phyloP scores from a whole-genome alignment of 2,888 invertebrate species.

The Clostera curtula region DNA sequence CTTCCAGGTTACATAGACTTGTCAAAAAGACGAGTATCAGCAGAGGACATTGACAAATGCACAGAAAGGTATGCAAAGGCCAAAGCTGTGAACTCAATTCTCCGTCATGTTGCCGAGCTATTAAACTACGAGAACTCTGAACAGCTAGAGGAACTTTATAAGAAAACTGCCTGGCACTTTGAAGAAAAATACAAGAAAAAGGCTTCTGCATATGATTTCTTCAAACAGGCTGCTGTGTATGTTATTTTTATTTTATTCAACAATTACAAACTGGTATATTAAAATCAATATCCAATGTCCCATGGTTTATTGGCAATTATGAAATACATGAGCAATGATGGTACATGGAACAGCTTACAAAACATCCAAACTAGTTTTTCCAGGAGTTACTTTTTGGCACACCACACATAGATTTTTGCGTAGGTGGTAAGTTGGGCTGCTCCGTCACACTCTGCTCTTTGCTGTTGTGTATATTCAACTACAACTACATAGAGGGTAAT shows the following conservation, averaged over 20 bases:
- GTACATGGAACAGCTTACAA: no score
- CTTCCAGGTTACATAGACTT: constrained; percentile 96
- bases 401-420: no score
- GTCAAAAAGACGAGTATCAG: constrained; percentile 98
- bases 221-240: constrained; percentile 97
- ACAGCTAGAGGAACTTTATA: constrained; percentile 95
- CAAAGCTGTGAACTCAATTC: constrained; percentile 97
- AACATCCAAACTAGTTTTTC: no score
- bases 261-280: background rate
- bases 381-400: no score
- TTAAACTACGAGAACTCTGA: constrained; percentile 92
- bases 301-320: no score
- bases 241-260: constrained; percentile 35
- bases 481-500: no score
- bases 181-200: constrained; percentile 97
- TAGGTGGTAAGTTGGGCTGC: no score
- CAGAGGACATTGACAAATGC: constrained; percentile 98
- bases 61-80: constrained; percentile 99
- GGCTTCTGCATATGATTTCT: constrained; percentile 97
- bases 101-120: constrained; percentile 97
- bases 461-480: no score
- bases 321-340: no score
- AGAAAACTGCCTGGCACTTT: constrained; percentile 98
- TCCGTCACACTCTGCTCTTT: no score
- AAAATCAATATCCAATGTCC: no score